These are phyloP conservation scores for Drosophila lowei DNA, from an alignment of 1,140 invertebrate genomes.

Conservation along the genomic window DNA sequence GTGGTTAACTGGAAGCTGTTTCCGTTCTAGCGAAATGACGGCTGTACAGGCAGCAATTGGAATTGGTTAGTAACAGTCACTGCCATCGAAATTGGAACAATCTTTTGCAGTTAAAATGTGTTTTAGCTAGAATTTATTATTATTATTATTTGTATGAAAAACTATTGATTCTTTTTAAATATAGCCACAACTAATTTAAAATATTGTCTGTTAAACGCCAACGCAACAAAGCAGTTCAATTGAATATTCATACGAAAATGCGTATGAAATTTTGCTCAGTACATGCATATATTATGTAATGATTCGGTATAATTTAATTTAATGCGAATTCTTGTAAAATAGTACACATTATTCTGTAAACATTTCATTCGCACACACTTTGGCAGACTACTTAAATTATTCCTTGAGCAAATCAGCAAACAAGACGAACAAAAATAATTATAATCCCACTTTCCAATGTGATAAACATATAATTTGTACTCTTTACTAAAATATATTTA, in stretches of 20 bases:
- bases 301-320: constrained; percentile 60
- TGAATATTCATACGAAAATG: constrained; percentile 1
- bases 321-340: constrained; percentile 60
- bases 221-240: constrained; percentile 26
- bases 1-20: constrained; percentile 83
- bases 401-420: constrained; percentile 39
- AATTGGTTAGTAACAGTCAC: constrained; percentile 51
- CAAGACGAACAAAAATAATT: constrained; percentile 55
- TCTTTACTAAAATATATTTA: constrained; percentile 71
- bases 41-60: constrained; percentile 44
- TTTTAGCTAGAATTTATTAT: constrained; percentile 81
- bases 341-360: constrained; percentile 61
- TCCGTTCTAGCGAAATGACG: constrained; percentile 77
- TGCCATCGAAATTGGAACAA: constrained; percentile 74
- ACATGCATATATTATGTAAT: constrained; percentile 59
- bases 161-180: constrained; percentile 78
- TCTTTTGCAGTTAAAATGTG: constrained; percentile 72
- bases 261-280: constrained; percentile 40
- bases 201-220: constrained; percentile 50
- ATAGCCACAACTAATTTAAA: constrained; percentile 71
- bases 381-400: constrained; percentile 51
- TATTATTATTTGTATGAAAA: constrained; percentile 67
- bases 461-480: constrained; percentile 75
- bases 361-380: constrained; percentile 60
- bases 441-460: constrained; percentile 73